Base-by-base conservation (phyloP, 2,888 invertebrate species). In the Mesorhabditis spiculigera region DNA sequence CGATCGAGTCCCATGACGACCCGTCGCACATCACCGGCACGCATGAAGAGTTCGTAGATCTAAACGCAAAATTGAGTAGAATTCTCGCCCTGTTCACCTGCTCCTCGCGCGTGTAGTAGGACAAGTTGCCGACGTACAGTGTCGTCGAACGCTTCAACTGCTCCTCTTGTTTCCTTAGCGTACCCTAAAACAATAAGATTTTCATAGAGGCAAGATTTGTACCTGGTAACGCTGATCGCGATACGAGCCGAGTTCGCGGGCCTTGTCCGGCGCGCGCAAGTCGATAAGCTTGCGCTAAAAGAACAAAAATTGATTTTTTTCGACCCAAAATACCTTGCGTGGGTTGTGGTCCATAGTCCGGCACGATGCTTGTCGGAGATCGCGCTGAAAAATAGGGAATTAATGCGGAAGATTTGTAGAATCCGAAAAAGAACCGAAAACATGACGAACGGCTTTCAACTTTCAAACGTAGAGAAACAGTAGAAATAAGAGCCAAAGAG, bases 1-100 rank as follows among this genome's bases (percentile, higher is more conserved):
- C 96, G 94, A 87, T 99, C 97, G 77, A 98, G 88, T 0, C 98
- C 98, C 96, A 99, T 97, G 63, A 99, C 90, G 64, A 98, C 93
- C 71, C 89, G 85, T 73, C 94, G 91, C 58, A 98, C 91, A 86
- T 98, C 97, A 1, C 98, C 98, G 86, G 95, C 94, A 87, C 93
- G 91, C 44, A 93, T 91, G 88, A 98, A 98, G 69, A 99, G 88
- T 87, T 98, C 97, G 85, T 95, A 93, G 71, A 98, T 93, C 75
- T 75, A 8, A 45, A 70, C 43, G 58, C 4, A 71, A 50, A 13
- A 43, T 16, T 45, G 8, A 68, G 41, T n/a, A 13, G 16, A 66
- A 8, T 42, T 44, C 5, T 4, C 8, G 43, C 42, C 8, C 2
- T 16, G 8, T 13, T 13, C 5, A 75, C 75, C 73, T 86, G 86